These are phyloP conservation scores for Siniperca knerii DNA, from an alignment of 2,113 vertebrate species.

Conservation along the genomic window DNA sequence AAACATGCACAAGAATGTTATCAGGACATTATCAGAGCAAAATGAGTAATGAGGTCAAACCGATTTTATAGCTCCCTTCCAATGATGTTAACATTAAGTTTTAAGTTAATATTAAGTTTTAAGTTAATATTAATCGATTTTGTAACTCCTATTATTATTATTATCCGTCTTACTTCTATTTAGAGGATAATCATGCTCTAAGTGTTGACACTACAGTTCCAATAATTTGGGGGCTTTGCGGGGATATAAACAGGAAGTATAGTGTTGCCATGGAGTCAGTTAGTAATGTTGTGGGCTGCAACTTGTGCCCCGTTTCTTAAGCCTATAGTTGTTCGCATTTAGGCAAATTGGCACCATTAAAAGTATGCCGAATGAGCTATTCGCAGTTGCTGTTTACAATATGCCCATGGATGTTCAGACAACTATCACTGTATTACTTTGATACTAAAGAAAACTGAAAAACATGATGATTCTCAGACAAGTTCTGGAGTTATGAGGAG, in stretches of 20 bases:
- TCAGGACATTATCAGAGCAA: background rate
- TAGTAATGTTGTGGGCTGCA: background rate
- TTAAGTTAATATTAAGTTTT: background rate
- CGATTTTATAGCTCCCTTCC: background rate
- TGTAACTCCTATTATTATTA: background rate
- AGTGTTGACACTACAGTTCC: background rate
- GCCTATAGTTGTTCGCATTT: too few relatives aligned
- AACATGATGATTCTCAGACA: background rate
- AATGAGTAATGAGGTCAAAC: constrained; percentile 1
- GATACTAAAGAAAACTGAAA: background rate
- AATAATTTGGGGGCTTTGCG: background rate
- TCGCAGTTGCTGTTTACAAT: background rate
- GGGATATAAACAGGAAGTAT: background rate
- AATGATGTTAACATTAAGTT: background rate
- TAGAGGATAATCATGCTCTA: background rate
- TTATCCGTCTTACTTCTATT: background rate
- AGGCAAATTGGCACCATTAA: background rate
- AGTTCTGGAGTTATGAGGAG: background rate
- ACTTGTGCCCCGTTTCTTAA: background rate
- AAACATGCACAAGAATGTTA: constrained; percentile 3
- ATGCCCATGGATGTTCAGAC: background rate
- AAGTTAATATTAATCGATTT: background rate
- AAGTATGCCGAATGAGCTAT: background rate
- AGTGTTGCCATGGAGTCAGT: too few relatives aligned
- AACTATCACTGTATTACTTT: background rate